Evolutionary conservation across 2,113 vertebrate genomes (phyloP), one percentile per base, ranked within the genome.

Genomic region (Lycocorax pyrrhopterus): DNA sequence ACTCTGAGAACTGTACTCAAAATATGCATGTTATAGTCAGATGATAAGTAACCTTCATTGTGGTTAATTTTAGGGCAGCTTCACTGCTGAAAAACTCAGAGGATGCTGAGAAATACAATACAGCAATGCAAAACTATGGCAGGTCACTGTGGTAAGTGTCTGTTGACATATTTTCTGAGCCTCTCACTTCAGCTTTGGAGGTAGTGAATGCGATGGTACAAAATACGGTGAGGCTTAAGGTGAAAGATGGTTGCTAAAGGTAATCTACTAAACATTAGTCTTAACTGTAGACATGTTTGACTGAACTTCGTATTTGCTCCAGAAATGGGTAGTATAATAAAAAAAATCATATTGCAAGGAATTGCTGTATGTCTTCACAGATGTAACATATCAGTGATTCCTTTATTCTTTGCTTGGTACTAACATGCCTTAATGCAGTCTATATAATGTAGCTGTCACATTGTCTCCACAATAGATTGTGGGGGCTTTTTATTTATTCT

Each of bases 131-230:
- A 89, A 98, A 98, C 96, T 99, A 98, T 43, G 99, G 98, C 60
- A 98, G 98, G 77, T 97, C 98, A 43, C 98, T 99, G 47, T 99
- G 99, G 99, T 99, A 98, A 98, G 97, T 73, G 41, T 43, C 33
- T 30, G 2, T 43, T 59, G 37, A 30, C 7, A 0, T 14, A 9
- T 53, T 78, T 89, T 82, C 18, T 16, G n/a, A 75, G 9, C 20
- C 17, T 5, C 13, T 89, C 4, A 35, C 20, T 86, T 79, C 44
- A 64, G 7, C 33, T 85, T 73, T n/a, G 32, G 19, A 41, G 37
- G 16, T 71, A 47, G 12, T 1, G 7, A 56, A 27, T 41, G 6
- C 18, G 43, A 18, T 23, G 32, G 3, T 6, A 17, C 30, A 59
- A 76, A 73, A 44, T n/a, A 7, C 11, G 5, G 3, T 43, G 53